Base-by-base conservation (phyloP, 2,797 vertebrate species). In the Phrynocephalus vlangalii region DNA sequence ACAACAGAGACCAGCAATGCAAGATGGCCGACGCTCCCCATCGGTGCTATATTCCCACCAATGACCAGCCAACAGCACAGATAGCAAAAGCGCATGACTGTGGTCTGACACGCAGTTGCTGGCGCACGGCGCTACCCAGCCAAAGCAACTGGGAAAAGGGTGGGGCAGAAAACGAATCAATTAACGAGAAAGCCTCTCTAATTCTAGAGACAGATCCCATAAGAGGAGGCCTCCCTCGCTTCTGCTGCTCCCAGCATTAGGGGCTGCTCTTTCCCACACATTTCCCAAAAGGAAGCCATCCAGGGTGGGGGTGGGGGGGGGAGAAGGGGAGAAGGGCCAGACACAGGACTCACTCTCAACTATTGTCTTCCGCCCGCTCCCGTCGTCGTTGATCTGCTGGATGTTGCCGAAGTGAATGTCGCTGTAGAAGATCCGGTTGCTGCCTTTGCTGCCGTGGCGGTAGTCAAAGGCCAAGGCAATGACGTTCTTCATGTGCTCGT, bases 391-490 rank as follows among this genome's bases (percentile, higher is more conserved):
- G 96, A 99, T 99, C 95, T 99, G 98, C 95, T 99, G 99, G 95
- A 99, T 99, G 96, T 99, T 99, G 75, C 99, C 99, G 0, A 99
- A 99, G 96, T 99, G 99, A 95, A 99, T 99, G 95, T 99, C 99
- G 0, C 99, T 99, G 96, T 98, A 99, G 97, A 99, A 99, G 91
- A 99, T 97, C 88, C 99, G 98, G 90, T 99, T 99, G 90, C 97
- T 96, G 63, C 98, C 98, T 6, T 98, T 98, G 84, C 97, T 97
- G 0, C 96, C 94, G 0, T 97, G 97, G 5, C 98, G 97, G 93
- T 99, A 99, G 96, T 99, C 98, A 0, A 99, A 99, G 87, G 97
- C 98, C 91, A 99, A 95, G 2, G 99, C 99, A 0, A 99, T 99
- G 92, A 99, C 99, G 0, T 99, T 99, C 95, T 99, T 99, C 99